Conservation (phyloP, 2,888 invertebrate genomes). For the Tetanocera ferruginea region DNA sequence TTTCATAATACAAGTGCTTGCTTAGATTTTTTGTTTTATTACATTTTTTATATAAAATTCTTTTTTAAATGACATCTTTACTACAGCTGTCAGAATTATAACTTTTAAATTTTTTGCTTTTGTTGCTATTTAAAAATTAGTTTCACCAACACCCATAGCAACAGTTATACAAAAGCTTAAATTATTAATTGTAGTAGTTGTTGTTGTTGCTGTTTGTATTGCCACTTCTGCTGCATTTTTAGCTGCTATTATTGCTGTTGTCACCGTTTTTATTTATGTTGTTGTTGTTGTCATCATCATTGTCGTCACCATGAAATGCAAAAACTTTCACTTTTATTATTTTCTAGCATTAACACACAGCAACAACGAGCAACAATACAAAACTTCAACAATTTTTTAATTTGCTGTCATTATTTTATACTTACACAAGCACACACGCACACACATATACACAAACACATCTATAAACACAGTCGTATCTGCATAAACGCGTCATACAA, state of each 20-base stretch:
- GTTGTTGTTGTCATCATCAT: background rate
- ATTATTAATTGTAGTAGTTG: background rate
- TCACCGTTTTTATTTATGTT: background rate
- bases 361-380: background rate
- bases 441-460: too few species aligned
- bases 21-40: too few species aligned
- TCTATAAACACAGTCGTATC: too few species aligned
- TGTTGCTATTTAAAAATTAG: background rate
- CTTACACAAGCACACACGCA: too few species aligned
- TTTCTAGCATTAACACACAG: background rate
- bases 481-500: background rate
- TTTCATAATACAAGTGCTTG: too few species aligned
- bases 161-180: background rate
- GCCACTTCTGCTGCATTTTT: background rate
- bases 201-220: background rate
- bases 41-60: too few species aligned
- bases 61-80: too few species aligned
- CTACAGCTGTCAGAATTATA: background rate
- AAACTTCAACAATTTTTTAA: background rate
- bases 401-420: background rate
- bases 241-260: background rate
- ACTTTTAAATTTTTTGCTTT: background rate
- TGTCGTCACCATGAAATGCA: conserved; percentile 3
- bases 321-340: conserved; percentile 24
- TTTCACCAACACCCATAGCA: background rate